phyloP scores from a whole-genome alignment of 2,888 invertebrate species.

The Cosmorhoe ocellata region DNA sequence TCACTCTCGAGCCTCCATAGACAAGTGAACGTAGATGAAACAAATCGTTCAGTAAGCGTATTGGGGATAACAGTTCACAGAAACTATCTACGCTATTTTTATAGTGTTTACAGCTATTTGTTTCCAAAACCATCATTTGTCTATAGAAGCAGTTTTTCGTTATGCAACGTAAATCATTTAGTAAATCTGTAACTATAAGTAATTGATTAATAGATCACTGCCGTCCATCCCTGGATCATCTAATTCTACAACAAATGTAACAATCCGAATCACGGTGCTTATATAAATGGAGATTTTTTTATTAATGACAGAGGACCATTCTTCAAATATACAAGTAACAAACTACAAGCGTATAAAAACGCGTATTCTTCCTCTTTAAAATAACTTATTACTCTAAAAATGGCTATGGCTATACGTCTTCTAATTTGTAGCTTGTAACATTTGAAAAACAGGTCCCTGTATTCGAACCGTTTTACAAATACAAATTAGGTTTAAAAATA shows the following conservation, averaged over 20 bases:
- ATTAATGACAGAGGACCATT: constrained; percentile 36
- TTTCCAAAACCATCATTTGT: too few relatives aligned
- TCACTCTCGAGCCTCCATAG: too few relatives aligned
- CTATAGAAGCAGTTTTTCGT: too few relatives aligned
- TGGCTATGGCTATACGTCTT: background rate
- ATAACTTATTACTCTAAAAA: background rate
- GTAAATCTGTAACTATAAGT: too few relatives aligned
- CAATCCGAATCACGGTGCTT: constrained; percentile 25
- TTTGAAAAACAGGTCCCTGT: constrained; percentile 11
- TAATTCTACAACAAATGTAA: constrained; percentile 27
- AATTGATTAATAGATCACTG: too few relatives aligned
- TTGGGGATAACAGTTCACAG: too few relatives aligned
- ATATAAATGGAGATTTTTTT: constrained; percentile 32
- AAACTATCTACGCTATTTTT: too few relatives aligned
- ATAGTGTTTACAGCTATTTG: too few relatives aligned
- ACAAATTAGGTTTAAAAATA: constrained; percentile 51
- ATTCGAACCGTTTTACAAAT: constrained; percentile 52
- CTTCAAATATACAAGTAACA: background rate
- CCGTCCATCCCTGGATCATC: constrained; percentile 1
- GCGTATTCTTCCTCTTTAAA: background rate
- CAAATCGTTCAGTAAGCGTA: too few relatives aligned
- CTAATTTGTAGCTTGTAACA: background rate
- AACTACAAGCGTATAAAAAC: background rate
- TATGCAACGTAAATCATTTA: too few relatives aligned
- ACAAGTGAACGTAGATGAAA: too few relatives aligned